Conservation (phyloP, 1,140 invertebrate genomes). For the Trichonephila inaurata region DNA sequence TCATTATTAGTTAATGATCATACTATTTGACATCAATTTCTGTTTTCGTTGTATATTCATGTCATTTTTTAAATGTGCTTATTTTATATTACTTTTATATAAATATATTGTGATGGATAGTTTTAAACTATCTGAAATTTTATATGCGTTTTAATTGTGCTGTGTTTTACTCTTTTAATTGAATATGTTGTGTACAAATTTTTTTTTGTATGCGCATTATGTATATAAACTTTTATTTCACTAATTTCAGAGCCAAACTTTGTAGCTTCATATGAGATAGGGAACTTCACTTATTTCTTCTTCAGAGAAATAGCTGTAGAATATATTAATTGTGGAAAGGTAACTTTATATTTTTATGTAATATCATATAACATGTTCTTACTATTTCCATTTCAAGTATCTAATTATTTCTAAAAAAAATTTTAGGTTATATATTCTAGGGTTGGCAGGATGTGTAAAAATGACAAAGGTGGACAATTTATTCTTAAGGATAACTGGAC, state of each 20-base stretch:
- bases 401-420: background rate
- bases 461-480: slow-evolving; percentile 88
- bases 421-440: slow-evolving; percentile 89
- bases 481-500: slow-evolving; percentile 93
- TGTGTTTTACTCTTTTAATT: too few relatives aligned
- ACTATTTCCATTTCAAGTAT: background rate
- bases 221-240: background rate
- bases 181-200: too few relatives aligned
- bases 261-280: slow-evolving; percentile 94
- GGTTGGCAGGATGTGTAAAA: slow-evolving; percentile 95
- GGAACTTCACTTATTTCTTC: slow-evolving; percentile 93
- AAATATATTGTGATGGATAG: too few relatives aligned
- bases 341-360: background rate
- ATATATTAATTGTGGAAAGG: slow-evolving; percentile 96
- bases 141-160: too few relatives aligned
- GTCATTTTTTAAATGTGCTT: too few relatives aligned
- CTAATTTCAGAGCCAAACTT: slow-evolving; percentile 89
- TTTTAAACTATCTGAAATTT: too few relatives aligned
- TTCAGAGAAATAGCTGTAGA: slow-evolving; percentile 95
- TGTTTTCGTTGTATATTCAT: too few relatives aligned
- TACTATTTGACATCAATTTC: too few relatives aligned
- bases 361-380: background rate
- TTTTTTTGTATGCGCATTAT: too few relatives aligned
- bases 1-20: too few relatives aligned
- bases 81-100: too few relatives aligned